Conservation (phyloP, 2,797 vertebrate genomes). For the Strix occidentalis region DNA sequence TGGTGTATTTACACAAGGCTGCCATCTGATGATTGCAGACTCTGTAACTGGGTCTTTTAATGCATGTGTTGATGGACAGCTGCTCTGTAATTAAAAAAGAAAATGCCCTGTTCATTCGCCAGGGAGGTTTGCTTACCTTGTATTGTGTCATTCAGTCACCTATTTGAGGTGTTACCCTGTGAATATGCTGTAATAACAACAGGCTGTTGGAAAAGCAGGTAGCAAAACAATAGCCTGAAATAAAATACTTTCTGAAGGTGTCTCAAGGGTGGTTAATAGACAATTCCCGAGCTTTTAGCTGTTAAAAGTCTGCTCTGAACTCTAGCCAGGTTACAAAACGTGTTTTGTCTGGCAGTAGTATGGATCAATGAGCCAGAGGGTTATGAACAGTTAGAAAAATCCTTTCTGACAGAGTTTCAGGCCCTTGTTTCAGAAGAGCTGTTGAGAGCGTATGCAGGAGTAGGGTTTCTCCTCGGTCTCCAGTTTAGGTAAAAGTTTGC, state of each 20-base stretch:
- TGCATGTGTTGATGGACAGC: not conserved
- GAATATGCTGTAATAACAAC: not conserved
- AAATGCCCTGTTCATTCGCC: not conserved
- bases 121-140: not conserved
- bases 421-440: not conserved
- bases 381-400: not conserved
- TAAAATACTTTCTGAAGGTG: not conserved
- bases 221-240: slow-evolving; percentile 24
- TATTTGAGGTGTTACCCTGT: not conserved
- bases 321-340: slow-evolving; percentile 1
- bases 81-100: not conserved
- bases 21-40: not conserved
- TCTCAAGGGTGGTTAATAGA: not conserved
- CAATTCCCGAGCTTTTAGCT: not conserved
- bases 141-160: not conserved
- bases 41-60: not conserved
- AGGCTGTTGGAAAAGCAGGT: not conserved
- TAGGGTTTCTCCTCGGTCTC: not conserved
- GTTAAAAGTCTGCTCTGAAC: not conserved
- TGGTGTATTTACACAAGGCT: not conserved
- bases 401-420: not conserved
- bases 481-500: not conserved
- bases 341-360: slow-evolving; percentile 12
- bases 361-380: not conserved
- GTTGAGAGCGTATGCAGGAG: not conserved